Evolutionary conservation across 2,113 vertebrate genomes (phyloP), one percentile per base, ranked within the genome.

Genomic region (Melospiza melodia): DNA sequence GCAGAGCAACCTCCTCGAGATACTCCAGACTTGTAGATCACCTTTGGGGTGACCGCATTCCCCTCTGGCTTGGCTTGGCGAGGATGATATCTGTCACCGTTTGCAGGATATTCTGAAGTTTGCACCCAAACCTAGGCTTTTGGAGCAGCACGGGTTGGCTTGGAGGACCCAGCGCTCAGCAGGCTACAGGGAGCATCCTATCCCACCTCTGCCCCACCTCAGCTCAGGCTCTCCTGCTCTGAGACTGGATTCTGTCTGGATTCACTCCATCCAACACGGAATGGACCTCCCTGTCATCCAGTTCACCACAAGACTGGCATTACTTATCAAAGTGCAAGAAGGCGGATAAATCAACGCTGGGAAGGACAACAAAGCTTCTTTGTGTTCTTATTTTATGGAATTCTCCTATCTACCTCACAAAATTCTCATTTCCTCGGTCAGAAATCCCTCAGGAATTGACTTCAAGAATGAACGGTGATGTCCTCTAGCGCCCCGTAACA

Each of bases 391-490:
- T 96, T 97, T 95, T 94, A 97, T 98, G 98, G 97, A 97, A 96
- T 96, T 97, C 59, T 71, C 78, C 91, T 78, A 82, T 41, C 90
- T 95, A 91, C 95, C 80, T 87, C 90, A 2, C 21, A 22, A 30
- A 67, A 77, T 33, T 69, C 77, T 77, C 31, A 30, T 82, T 90
- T 94, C 75, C 73, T 93, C 35, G 35, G 49, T 74, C 57, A 59
- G 94, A 86, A 95, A 52, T 80, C 71, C 69, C 57, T 67, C 73
- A 81, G 93, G 93, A 84, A 39, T 66, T 57, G 81, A 91, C 96
- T 97, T 97, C 95, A 97, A 99, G 98, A 98, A 99, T 99, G 99
- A 99, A 98, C 93, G 99, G 98, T 96, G 99, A 99, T 99, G 99
- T 99, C 93, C 99, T 99, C 98, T 99, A 99, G 99, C 97, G 94